phyloP scores from a whole-genome alignment of 2,113 vertebrate genomes.

The Rhinoderma darwinii region DNA sequence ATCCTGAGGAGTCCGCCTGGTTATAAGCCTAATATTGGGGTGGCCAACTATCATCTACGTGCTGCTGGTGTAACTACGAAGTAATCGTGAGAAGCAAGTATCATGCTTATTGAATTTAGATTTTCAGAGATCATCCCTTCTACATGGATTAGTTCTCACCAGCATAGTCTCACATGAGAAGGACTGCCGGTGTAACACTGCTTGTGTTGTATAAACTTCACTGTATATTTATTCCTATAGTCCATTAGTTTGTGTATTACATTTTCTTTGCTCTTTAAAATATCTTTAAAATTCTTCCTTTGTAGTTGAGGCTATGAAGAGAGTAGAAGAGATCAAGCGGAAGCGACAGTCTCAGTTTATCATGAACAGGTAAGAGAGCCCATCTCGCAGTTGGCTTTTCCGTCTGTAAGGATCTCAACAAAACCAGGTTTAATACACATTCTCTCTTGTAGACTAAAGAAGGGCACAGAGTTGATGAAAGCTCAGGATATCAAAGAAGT shows the following conservation, averaged over 20 bases:
- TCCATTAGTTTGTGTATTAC: neutral
- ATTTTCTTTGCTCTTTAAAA: neutral
- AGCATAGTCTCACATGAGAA: too few species aligned
- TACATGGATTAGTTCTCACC: neutral
- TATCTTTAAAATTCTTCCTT: constrained; percentile 14
- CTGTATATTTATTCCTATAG: neutral
- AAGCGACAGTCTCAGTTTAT: constrained; percentile 95
- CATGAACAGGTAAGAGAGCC: constrained; percentile 86
- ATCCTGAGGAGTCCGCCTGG: too few species aligned
- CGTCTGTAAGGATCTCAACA: too few species aligned
- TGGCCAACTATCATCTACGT: neutral
- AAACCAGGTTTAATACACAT: neutral
- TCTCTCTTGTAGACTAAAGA: constrained; percentile 81
- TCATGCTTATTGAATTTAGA: too few species aligned
- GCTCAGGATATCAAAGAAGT: constrained; percentile 91
- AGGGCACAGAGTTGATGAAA: constrained; percentile 90
- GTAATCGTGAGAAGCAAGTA: too few species aligned
- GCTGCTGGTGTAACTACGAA: neutral
- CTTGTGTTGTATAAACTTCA: neutral
- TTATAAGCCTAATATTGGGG: too few species aligned
- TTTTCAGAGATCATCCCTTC: too few species aligned
- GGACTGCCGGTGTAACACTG: too few species aligned
- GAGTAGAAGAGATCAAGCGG: constrained; percentile 89
- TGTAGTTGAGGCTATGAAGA: constrained; percentile 93
- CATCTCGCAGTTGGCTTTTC: neutral